A percentile compares a stretch with the other conserved stretches of the same genome.
phyloP scores from a whole-genome alignment of 2,797 vertebrate species.

The Lithobates sylvaticus region DNA sequence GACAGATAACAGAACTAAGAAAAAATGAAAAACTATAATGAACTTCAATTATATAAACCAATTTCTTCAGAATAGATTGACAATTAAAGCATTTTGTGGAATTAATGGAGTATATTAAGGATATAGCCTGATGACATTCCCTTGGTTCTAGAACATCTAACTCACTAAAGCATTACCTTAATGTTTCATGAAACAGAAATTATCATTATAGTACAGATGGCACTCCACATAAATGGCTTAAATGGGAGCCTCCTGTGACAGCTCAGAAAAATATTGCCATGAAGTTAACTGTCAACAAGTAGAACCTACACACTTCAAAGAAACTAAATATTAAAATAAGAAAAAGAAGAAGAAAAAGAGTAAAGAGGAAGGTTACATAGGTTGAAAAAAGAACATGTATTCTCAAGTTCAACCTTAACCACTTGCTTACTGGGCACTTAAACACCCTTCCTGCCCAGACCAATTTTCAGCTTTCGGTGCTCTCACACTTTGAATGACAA shows the following conservation, averaged over 20 bases:
- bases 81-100: not conserved
- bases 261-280: slow-evolving; percentile 10
- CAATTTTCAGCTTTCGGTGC: no score
- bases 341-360: not conserved
- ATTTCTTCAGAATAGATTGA: not conserved
- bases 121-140: not conserved
- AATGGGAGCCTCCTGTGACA: slow-evolving; percentile 15
- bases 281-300: not conserved
- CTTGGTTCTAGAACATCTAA: slow-evolving; percentile 1
- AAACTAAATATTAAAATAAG: not conserved
- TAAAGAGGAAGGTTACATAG: not conserved
- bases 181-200: slow-evolving; percentile 9
- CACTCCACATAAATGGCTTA: slow-evolving; percentile 9
- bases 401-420: no score
- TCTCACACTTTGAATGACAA: no score
- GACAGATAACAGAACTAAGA: not conserved
- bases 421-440: no score
- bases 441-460: no score
- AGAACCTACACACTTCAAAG: not conserved
- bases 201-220: slow-evolving; percentile 14
- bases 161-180: slow-evolving; percentile 24
- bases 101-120: slow-evolving; percentile 11
- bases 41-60: slow-evolving; percentile 22
- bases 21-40: not conserved
- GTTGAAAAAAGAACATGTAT: not conserved